Evolutionary conservation across 2,888 invertebrate genomes (phyloP), one percentile per base, ranked within the genome.

Genomic region (Stenurella melanura): DNA sequence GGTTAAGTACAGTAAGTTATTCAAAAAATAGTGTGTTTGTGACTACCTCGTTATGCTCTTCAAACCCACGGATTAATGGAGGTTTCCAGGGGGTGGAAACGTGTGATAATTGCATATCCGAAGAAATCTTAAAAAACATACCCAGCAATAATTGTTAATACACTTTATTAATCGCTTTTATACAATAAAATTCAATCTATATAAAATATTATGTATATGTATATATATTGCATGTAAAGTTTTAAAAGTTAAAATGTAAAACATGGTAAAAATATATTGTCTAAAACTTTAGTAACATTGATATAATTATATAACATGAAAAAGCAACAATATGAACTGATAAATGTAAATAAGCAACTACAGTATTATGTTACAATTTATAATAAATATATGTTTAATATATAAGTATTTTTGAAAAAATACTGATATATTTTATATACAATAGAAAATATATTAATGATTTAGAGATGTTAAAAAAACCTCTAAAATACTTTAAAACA

Each of bases 201-300:
- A 80, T 80, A 78, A 78, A 80, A 80, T 82, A 80, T 79, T 54
- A 34, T 76, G 54, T 42, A 42, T 42, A 12, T 50, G 5, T 50
- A 50, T 69, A 76, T 79, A 75, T 74, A 75, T 79, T 78, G 78
- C 77, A 77, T 75, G 77, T 73, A 77, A 73, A 72, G 64, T 69
- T 73, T 75, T 68, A 60, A 63, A 75, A 75, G 75, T 75, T 78
- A 80, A 79, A 73, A 74, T 82, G 79, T 79, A 77, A 81, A 83
- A 83, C 80, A 73, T 82, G 83, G 80, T 82, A 83, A 83, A 82
- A 83, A 82, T 82, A 82, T 83, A 82, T 79, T 79, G 79, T 81
- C 78, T 81, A 81, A 76, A 81, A 80, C 74, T 83, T 83, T 82
- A 81, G 82, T 83, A 83, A 83, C 83, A 83, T 83, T 83, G 80